Conservation (phyloP, 2,797 vertebrate genomes). For the Margarornis squamiger region DNA sequence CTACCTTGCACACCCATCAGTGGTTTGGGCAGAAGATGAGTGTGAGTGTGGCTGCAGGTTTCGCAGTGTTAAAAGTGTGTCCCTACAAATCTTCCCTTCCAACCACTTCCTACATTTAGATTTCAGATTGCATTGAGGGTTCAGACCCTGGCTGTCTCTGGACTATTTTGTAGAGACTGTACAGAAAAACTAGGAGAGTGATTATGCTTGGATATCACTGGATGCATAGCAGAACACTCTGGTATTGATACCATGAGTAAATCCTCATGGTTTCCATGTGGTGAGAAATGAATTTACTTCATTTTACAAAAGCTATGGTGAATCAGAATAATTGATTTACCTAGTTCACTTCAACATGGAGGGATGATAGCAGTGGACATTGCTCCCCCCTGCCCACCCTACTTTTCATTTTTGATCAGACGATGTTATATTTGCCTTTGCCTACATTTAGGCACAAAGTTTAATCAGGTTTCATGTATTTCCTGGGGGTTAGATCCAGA, state of each 20-base stretch:
- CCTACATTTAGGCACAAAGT: not conserved
- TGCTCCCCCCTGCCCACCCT: rapidly evolving
- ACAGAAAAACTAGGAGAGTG: not conserved
- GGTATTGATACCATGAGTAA: not conserved
- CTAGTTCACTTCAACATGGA: not conserved
- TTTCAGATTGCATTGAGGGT: not conserved
- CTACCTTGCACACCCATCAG: not conserved
- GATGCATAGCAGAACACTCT: not conserved
- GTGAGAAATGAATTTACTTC: not conserved
- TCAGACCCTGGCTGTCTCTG: not conserved
- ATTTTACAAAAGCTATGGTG: not conserved
- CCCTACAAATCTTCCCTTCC: not conserved
- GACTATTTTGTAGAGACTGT: not conserved
- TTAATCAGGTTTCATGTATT: not conserved
- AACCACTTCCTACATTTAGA: not conserved
- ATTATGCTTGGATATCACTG: not conserved
- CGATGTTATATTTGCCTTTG: not conserved
- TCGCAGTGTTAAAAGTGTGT: not conserved
- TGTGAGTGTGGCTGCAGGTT: not conserved
- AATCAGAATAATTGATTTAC: not conserved
- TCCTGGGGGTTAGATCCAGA: not conserved
- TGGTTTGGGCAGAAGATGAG: not conserved
- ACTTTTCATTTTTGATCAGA: not conserved
- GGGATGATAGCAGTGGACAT: not conserved
- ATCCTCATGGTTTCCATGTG: not conserved